Evolutionary conservation across 2,113 vertebrate species (phyloP).

Genomic region (Mesocricetus auratus): DNA sequence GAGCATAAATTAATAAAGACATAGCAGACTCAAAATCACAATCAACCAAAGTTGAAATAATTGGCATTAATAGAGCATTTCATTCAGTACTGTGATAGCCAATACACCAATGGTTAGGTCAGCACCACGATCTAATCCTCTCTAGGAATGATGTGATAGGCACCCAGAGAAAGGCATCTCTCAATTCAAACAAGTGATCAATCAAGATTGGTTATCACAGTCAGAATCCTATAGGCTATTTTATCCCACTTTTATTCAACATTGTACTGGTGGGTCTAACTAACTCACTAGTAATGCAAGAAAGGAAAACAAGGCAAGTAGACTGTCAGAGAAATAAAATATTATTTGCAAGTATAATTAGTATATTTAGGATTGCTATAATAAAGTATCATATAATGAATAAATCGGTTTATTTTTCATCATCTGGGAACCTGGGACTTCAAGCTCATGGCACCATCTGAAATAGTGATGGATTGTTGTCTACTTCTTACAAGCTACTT

Average conservation of each 20-base stretch:
- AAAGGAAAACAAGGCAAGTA: neutral
- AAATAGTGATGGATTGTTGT: neutral
- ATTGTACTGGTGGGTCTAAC: neutral
- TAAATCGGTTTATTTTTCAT: neutral
- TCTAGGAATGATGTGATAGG: neutral
- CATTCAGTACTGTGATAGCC: neutral
- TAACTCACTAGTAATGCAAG: neutral
- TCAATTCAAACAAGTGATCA: neutral
- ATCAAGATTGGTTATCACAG: neutral
- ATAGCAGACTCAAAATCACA: neutral
- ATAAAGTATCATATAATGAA: neutral
- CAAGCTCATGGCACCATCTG: neutral
- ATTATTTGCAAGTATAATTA: neutral
- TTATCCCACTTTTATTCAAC: neutral
- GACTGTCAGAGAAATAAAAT: neutral
- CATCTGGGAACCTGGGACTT: neutral
- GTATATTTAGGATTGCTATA: neutral
- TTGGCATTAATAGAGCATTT: neutral
- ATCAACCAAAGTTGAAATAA: neutral
- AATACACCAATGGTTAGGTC: neutral
- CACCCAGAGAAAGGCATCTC: neutral
- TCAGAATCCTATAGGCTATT: neutral
- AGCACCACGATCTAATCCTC: neutral
- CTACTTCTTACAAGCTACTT: neutral
- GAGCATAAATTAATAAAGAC: neutral